Evolutionary conservation across 2,888 invertebrate species (phyloP).

Genomic region (Cheilosia grossa): DNA sequence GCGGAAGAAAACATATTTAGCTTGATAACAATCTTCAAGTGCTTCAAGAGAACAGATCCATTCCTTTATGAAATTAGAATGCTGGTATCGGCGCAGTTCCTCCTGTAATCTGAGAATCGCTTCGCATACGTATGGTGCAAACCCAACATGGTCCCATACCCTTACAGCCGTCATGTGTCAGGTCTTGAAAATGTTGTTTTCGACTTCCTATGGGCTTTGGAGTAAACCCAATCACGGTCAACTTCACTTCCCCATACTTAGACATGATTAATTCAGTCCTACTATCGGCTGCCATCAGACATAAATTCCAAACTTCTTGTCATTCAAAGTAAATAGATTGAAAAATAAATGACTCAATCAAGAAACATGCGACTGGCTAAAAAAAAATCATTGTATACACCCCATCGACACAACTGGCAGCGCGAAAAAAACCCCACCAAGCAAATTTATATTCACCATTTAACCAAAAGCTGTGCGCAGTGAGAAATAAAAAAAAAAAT

Average conservation of each 20-base stretch:
- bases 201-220: background rate
- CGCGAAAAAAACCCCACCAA: background rate
- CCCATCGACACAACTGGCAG: conserved; percentile 67
- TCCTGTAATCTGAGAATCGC: too few species aligned
- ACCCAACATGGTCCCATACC: too few species aligned
- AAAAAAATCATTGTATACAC: conserved; percentile 39
- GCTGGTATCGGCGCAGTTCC: too few species aligned
- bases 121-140: too few species aligned
- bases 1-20: too few species aligned
- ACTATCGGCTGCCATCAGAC: conserved; percentile 21
- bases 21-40: too few species aligned
- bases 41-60: too few species aligned
- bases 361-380: conserved; percentile 63
- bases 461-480: conserved; percentile 55
- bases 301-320: conserved; percentile 20
- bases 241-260: background rate
- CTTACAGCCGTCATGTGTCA: too few species aligned
- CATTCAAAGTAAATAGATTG: conserved; percentile 50
- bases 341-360: conserved; percentile 74
- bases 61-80: too few species aligned
- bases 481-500: conserved; percentile 19
- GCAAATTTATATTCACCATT: conserved; percentile 69
- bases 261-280: conserved; percentile 20
- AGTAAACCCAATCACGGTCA: background rate
- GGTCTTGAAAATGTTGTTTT: too few species aligned